These are phyloP conservation scores for Dryoscopus gambensis DNA, from an alignment of 2,113 vertebrate genomes.

Conservation along the genomic window DNA sequence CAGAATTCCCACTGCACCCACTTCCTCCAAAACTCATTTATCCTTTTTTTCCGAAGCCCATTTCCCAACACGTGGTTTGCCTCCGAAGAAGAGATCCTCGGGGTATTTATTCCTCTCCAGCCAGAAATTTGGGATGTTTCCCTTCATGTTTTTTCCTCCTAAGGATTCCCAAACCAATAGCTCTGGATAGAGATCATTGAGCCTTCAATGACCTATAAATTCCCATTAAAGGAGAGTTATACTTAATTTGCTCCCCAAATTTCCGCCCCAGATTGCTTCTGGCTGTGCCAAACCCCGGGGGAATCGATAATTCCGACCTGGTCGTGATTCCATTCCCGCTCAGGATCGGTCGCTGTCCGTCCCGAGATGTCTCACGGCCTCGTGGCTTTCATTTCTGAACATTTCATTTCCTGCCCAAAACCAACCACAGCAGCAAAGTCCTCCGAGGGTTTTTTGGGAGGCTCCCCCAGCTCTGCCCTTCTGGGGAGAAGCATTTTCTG, in stretches of 20 bases:
- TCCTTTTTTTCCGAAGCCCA: neutral
- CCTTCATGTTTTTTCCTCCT: neutral
- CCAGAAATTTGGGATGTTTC: neutral
- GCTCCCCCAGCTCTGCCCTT: neutral
- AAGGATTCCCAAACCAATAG: neutral
- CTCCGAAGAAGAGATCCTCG: neutral
- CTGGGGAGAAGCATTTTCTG: neutral
- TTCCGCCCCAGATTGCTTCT: neutral
- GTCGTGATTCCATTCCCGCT: neutral
- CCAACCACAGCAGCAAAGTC: neutral
- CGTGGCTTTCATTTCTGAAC: neutral
- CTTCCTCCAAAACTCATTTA: neutral
- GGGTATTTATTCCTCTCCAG: neutral
- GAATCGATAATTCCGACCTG: conserved; percentile 4
- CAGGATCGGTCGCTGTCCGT: neutral
- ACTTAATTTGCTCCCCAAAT: neutral
- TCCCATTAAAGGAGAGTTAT: neutral
- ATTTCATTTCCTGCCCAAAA: neutral
- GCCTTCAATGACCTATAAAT: conserved; percentile 1
- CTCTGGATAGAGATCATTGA: neutral
- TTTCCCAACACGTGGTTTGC: neutral
- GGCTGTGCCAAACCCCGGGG: neutral
- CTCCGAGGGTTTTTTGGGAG: neutral
- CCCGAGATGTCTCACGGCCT: neutral
- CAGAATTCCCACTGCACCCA: neutral